Percentiles rank a stretch among this genome's conserved stretches.
These are phyloP conservation scores for Umimayanthus kanabou DNA, from an alignment of 92 coral and sea anemone species.

Conservation along the genomic window DNA sequence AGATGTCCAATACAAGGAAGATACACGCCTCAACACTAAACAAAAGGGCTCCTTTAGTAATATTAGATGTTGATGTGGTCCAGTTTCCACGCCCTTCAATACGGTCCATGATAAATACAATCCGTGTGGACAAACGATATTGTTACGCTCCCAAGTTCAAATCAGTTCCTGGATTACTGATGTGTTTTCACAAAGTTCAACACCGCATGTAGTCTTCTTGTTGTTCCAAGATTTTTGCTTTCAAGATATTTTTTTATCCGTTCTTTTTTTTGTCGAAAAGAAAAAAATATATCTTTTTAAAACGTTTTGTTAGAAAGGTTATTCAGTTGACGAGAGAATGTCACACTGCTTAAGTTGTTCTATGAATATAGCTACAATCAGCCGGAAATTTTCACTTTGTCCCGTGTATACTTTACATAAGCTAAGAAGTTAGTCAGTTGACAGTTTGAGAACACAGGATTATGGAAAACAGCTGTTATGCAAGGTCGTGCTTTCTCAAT, in stretches of 20 bases:
- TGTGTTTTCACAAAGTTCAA: background rate
- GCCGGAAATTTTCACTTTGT: too few species aligned
- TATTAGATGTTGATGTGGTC: background rate
- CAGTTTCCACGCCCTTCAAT: background rate
- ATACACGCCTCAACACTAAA: slow-evolving; percentile 7
- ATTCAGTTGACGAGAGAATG: too few species aligned
- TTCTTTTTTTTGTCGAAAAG: too few species aligned
- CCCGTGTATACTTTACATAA: too few species aligned
- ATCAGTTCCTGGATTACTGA: background rate
- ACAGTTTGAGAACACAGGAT: background rate
- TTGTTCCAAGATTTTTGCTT: too few species aligned
- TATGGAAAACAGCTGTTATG: background rate
- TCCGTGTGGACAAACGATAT: background rate
- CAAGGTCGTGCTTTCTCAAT: background rate
- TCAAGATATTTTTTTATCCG: too few species aligned
- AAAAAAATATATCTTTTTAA: too few species aligned
- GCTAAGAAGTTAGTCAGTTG: background rate
- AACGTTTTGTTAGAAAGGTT: too few species aligned
- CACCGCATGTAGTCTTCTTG: too few species aligned
- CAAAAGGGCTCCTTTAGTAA: slow-evolving; percentile 5
- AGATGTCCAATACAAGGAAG: background rate
- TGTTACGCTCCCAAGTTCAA: background rate
- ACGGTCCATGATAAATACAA: background rate
- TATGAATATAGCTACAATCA: too few species aligned
- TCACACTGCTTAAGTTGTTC: too few species aligned